phyloP scores from a whole-genome alignment of 2,888 invertebrate genomes.

The Chrysotoxum bicinctum region DNA sequence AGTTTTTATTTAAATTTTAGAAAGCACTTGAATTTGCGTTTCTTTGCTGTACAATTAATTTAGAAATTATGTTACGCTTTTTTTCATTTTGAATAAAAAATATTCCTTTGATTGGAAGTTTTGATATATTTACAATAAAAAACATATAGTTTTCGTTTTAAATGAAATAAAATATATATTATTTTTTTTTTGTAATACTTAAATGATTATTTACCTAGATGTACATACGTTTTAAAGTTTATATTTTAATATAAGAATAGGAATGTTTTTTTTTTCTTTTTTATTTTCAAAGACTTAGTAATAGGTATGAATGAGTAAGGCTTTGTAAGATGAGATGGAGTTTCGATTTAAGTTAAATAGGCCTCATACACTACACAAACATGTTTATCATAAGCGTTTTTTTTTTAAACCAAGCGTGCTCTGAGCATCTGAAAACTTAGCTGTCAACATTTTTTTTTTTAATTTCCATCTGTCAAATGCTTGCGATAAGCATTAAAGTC shows the following conservation, averaged over 20 bases:
- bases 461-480: too few relatives aligned
- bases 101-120: constrained; percentile 45
- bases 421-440: too few relatives aligned
- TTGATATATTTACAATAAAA: constrained; percentile 64
- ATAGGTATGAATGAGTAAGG: constrained; percentile 49
- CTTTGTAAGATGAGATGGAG: constrained; percentile 45
- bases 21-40: constrained; percentile 28
- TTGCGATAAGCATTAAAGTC: too few relatives aligned
- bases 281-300: constrained; percentile 22
- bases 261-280: constrained; percentile 45
- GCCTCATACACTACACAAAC: background rate
- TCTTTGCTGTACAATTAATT: constrained; percentile 69
- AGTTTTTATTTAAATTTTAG: background rate
- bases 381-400: too few relatives aligned
- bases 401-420: too few relatives aligned
- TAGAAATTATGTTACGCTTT: constrained; percentile 73
- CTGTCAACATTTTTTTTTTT: too few relatives aligned
- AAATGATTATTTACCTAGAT: background rate
- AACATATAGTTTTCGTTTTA: background rate
- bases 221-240: background rate
- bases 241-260: constrained; percentile 25
- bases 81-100: constrained; percentile 60
- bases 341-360: constrained; percentile 6
- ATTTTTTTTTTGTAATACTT: constrained; percentile 5
- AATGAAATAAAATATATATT: background rate